A percentile compares a stretch with the other conserved stretches of the same genome.
Evolutionary conservation across 2,888 invertebrate genomes (phyloP).

Genomic region (Norana najaformis): DNA sequence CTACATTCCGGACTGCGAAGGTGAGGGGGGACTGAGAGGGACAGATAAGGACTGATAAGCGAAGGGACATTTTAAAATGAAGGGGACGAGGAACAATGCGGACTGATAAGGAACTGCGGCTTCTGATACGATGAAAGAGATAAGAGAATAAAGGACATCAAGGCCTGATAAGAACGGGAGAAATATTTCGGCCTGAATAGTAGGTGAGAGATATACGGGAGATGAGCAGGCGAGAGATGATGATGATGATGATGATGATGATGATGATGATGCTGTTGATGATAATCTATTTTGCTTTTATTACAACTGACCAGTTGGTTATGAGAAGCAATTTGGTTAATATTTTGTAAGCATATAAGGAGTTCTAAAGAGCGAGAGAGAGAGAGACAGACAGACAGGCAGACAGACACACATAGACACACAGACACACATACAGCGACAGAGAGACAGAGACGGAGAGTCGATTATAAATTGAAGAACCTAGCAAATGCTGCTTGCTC

Average conservation of each 20-base stretch:
- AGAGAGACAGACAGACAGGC: not conserved
- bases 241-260: too few relatives aligned
- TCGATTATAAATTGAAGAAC: not conserved
- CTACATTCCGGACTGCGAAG: constrained; percentile 20
- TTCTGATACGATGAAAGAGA: not conserved
- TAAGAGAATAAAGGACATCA: not conserved
- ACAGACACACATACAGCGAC: not conserved
- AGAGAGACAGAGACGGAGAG: not conserved
- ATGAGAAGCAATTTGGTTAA: not conserved
- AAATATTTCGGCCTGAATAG: not conserved
- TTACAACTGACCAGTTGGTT: not conserved
- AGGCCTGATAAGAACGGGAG: not conserved
- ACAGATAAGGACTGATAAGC: not conserved
- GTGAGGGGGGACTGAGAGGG: not conserved
- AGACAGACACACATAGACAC: too few relatives aligned
- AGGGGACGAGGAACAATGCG: not conserved
- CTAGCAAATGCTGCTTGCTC: not conserved
- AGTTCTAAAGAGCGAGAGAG: not conserved
- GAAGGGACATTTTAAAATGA: not conserved
- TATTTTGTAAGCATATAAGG: not conserved
- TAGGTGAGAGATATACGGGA: not conserved
- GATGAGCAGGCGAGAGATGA: not conserved
- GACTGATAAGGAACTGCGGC: not conserved
- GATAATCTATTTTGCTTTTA: constrained; percentile 6
- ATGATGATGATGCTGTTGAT: too few relatives aligned